Evolutionary conservation across 2,888 invertebrate genomes (phyloP).

Genomic region (Sesamia inferens): DNA sequence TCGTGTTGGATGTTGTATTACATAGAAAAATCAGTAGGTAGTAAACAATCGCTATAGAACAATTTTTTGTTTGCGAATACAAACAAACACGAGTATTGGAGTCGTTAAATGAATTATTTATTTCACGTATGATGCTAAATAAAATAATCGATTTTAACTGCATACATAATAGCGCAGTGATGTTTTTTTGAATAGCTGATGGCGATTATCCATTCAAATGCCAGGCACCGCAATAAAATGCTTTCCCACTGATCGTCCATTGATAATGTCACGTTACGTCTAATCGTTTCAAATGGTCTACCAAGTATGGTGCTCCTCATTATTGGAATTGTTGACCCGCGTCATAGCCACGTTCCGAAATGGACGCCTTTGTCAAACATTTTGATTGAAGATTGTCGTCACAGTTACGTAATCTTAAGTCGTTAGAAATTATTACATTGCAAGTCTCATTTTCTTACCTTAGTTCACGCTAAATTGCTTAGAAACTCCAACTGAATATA

Average conservation of each 20-base stretch:
- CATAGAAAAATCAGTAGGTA: background rate
- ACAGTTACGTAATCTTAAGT: constrained; percentile 22
- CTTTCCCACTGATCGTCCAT: constrained; percentile 56
- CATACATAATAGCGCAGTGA: constrained; percentile 49
- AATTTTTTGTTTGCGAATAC: constrained; percentile 10
- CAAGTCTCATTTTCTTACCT: constrained; percentile 2
- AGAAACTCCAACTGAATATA: background rate
- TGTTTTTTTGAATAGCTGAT: constrained; percentile 51
- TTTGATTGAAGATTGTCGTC: constrained; percentile 37
- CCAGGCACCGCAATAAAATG: constrained; percentile 43
- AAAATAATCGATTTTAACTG: constrained; percentile 57
- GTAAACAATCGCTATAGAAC: background rate
- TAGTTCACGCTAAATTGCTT: background rate
- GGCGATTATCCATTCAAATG: constrained; percentile 51
- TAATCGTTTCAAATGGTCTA: constrained; percentile 41
- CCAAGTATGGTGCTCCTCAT: constrained; percentile 44
- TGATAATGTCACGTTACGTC: constrained; percentile 51
- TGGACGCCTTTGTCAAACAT: constrained; percentile 22
- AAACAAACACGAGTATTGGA: constrained; percentile 19
- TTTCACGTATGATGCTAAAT: constrained; percentile 53
- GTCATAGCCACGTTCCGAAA: constrained; percentile 31
- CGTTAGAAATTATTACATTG: constrained; percentile 22
- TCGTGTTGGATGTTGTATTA: background rate
- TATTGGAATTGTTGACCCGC: constrained; percentile 47
- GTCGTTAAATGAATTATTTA: constrained; percentile 55